Evolutionary conservation across 2,113 vertebrate species (phyloP), one percentile per base, ranked within the genome.

Genomic region (Sorex fumeus): DNA sequence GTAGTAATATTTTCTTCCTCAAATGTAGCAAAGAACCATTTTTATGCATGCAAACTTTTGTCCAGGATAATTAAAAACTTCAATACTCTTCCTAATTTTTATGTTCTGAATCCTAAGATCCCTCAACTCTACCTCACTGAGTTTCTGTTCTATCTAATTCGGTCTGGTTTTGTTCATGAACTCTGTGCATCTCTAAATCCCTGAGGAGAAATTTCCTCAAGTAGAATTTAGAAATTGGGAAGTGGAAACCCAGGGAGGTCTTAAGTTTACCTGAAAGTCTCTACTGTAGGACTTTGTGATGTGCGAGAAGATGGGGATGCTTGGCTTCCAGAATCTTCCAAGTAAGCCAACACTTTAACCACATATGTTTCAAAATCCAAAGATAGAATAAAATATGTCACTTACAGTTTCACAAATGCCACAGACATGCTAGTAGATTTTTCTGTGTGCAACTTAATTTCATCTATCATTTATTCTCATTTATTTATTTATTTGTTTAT

Each of bases 401-500:
- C 23, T 76, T 89, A 19, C 15, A 84, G 87, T 87, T 95, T 91
- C 88, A 50, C 53, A 66, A 64, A 66, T 83, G 82, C 71, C 78
- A 2, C n/a, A 45, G 30, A 34, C 76, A 64, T 69, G 6, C 77
- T 82, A 84, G 80, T 53, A 83, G 53, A 50, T 87, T 87, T 92
- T 66, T 60, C 21, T 86, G 36, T 77, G 64, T 72, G 47, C 67
- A 60, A 28, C 15, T 72, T 79, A 40, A 86, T 12, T 91, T 95
- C 70, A 34, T 84, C 67, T 89, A 5, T 87, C 70, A 50, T 30
- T 50, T 50, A 50, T 50, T 50, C 47, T 47, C 13, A 50, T 50
- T 50, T 50, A 50, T 50, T 50, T 50, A 50, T 50, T 50, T 50
- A 50, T 50, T 50, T 50, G 13, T 50, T 50, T 50, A 50, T 50